Conservation (phyloP, 2,797 vertebrate species). For the Uromys caudimaculatus region DNA sequence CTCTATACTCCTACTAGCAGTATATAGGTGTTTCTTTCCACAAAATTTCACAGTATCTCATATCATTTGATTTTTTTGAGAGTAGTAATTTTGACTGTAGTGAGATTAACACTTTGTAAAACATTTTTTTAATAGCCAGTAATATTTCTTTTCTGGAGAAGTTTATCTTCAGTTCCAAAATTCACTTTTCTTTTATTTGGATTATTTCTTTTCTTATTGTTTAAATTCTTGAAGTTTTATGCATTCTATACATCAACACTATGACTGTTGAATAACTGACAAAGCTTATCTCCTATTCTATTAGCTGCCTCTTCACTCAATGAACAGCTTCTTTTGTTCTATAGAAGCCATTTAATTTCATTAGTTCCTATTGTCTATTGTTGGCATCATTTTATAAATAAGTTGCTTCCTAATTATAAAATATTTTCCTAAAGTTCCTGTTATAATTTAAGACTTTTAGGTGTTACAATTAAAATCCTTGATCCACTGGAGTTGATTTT, state of each 20-base stretch:
- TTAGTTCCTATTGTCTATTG: background rate
- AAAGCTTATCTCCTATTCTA: background rate
- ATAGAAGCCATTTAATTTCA: background rate
- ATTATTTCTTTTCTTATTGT: background rate
- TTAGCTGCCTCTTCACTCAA: background rate
- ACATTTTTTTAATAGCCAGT: background rate
- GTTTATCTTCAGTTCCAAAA: background rate
- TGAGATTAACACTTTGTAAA: background rate
- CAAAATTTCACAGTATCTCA: background rate
- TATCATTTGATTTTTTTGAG: background rate
- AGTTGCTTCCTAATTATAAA: background rate
- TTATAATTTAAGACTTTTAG: background rate
- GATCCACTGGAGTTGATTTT: background rate
- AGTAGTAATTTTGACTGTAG: background rate
- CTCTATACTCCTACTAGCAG: background rate
- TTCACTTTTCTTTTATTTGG: background rate
- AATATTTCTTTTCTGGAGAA: background rate
- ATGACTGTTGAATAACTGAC: background rate
- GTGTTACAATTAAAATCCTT: background rate
- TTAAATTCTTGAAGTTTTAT: background rate
- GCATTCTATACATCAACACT: background rate
- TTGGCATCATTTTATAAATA: background rate
- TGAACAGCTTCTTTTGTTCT: background rate
- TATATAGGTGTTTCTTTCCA: background rate
- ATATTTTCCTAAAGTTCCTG: background rate